phyloP scores from a whole-genome alignment of 1,140 invertebrate species.

The Arion vulgaris region DNA sequence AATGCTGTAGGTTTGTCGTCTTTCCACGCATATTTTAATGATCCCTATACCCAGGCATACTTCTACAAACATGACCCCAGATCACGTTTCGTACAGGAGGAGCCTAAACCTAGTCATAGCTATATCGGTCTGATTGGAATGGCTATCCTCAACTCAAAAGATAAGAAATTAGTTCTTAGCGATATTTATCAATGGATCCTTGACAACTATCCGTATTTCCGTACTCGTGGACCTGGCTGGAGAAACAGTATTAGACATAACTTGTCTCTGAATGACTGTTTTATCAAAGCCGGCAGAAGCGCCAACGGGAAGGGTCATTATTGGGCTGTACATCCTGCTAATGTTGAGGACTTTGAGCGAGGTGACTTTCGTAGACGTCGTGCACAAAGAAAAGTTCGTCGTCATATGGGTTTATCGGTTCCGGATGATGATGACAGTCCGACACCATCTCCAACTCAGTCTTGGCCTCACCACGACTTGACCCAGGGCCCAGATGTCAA shows the following conservation, averaged over 20 bases:
- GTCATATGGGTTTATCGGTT: conserved; percentile 97
- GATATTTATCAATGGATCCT: conserved; percentile 99
- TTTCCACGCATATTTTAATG: conserved; percentile 56
- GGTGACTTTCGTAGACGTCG: conserved; percentile 96
- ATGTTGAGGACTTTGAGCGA: conserved; percentile 96
- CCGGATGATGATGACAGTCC: conserved; percentile 91
- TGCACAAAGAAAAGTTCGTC: conserved; percentile 94
- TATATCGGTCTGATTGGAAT: conserved; percentile 90
- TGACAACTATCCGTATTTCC: conserved; percentile 97
- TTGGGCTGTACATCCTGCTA: conserved; percentile 98
- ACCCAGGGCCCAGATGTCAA: conserved; percentile 33
- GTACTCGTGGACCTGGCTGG: conserved; percentile 95
- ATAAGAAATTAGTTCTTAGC: conserved; percentile 95
- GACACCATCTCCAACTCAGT: conserved; percentile 82
- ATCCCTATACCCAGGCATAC: conserved; percentile 64
- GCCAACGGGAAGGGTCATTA: conserved; percentile 98
- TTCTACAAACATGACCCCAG: conserved; percentile 67
- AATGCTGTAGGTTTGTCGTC: conserved; percentile 52
- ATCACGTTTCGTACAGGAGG: conserved; percentile 72
- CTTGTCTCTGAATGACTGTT: conserved; percentile 97
- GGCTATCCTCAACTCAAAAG: conserved; percentile 94
- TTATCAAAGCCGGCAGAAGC: conserved; percentile 90
- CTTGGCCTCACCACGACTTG: conserved; percentile 45
- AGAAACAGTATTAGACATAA: conserved; percentile 98
- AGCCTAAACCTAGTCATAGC: conserved; percentile 95